Evolutionary conservation across 2,888 invertebrate species (phyloP).

Genomic region (Crepidodera aurea): DNA sequence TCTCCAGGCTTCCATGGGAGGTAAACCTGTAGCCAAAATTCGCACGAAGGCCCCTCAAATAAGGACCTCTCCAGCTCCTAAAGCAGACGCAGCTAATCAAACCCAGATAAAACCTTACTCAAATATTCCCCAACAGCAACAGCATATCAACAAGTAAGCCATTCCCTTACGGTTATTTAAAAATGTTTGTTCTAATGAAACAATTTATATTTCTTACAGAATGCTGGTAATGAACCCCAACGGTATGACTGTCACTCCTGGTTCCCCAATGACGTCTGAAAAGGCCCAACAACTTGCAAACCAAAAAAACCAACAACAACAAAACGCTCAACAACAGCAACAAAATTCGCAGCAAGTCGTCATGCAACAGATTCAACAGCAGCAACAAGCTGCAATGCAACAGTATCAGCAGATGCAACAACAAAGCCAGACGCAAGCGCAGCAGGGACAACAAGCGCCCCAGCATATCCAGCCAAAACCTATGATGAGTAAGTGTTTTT

Average conservation of each 20-base stretch:
- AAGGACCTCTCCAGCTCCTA: constrained; percentile 75
- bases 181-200: no score
- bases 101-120: constrained; percentile 68
- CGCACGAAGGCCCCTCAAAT: constrained; percentile 74
- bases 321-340: constrained; percentile 59
- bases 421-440: constrained; percentile 62
- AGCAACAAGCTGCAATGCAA: constrained; percentile 56
- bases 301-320: constrained; percentile 61
- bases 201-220: constrained; percentile 58
- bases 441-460: constrained; percentile 59
- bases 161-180: no score
- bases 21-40: constrained; percentile 69
- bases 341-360: constrained; percentile 65
- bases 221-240: constrained; percentile 68
- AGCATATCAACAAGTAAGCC: constrained; percentile 7
- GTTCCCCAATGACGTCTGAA: constrained; percentile 66
- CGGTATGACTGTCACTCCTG: constrained; percentile 66
- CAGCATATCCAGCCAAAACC: constrained; percentile 67
- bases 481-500: constrained; percentile 63
- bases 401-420: constrained; percentile 63
- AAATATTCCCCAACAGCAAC: constrained; percentile 62
- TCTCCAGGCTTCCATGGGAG: constrained; percentile 57
- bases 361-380: constrained; percentile 51
- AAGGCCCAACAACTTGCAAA: constrained; percentile 65
- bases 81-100: constrained; percentile 78